A percentile compares a stretch with the other conserved stretches of the same genome.
Conservation (phyloP, 2,888 invertebrate species). For the Xestia sexstrigata region DNA sequence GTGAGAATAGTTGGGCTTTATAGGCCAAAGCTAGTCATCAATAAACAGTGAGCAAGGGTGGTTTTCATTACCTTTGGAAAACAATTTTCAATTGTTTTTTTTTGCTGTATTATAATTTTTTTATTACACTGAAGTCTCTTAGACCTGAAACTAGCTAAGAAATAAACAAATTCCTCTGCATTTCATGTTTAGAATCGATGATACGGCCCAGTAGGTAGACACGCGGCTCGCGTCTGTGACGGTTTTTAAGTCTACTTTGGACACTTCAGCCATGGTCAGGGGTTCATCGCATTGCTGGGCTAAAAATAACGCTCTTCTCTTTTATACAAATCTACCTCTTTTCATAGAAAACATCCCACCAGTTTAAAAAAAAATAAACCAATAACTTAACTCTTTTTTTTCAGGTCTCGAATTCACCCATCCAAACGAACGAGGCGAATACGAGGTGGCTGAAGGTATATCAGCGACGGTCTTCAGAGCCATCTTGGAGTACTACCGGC, state of each 20-base stretch:
- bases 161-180: too few species aligned
- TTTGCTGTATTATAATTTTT: too few species aligned
- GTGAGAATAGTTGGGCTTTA: too few species aligned
- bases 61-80: too few species aligned
- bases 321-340: background rate
- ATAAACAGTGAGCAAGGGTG: too few species aligned
- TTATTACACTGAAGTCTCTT: too few species aligned
- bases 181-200: too few species aligned
- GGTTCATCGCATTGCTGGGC: background rate
- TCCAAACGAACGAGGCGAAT: slow-evolving; percentile 99
- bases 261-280: background rate
- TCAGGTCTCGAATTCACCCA: slow-evolving; percentile 96
- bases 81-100: too few species aligned
- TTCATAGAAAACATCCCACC: background rate
- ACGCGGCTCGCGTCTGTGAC: background rate
- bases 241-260: background rate
- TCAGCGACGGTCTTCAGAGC: slow-evolving; percentile 98
- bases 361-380: background rate
- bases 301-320: background rate
- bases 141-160: too few species aligned
- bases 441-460: slow-evolving; percentile 99
- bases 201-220: too few species aligned
- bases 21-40: too few species aligned
- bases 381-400: background rate
- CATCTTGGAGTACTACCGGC: slow-evolving; percentile 98